Percentiles rank a stretch among this genome's conserved stretches.
phyloP scores from a whole-genome alignment of 2,888 invertebrate genomes.

The Hirtodrosophila alboralis region DNA sequence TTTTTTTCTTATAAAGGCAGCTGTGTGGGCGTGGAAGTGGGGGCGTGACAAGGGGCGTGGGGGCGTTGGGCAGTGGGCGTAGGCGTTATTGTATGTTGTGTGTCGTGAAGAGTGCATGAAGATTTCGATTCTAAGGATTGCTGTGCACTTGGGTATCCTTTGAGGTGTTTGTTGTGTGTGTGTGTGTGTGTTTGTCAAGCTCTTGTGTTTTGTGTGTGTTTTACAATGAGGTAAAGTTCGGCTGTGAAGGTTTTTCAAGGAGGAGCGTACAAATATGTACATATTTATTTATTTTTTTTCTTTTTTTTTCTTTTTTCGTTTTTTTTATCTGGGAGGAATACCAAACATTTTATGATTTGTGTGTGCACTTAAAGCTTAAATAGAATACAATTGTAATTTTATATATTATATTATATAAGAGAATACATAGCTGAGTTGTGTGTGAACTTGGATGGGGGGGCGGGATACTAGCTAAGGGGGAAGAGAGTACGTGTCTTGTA shows the following conservation, averaged over 20 bases:
- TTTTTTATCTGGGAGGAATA: slow-evolving; percentile 1
- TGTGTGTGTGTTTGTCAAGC: slow-evolving; percentile 55
- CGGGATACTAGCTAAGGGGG: slow-evolving; percentile 24
- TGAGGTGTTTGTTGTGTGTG: slow-evolving; percentile 40
- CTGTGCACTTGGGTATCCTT: slow-evolving; percentile 72
- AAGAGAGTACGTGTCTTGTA: slow-evolving; percentile 7
- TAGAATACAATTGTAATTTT: slow-evolving; percentile 38
- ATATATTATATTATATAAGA: too few relatives aligned
- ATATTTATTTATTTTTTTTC: slow-evolving; percentile 25
- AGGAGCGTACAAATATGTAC: slow-evolving; percentile 66
- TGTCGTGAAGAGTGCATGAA: slow-evolving; percentile 50
- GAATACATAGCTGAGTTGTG: slow-evolving; percentile 24
- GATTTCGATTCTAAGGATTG: slow-evolving; percentile 55
- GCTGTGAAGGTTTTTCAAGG: slow-evolving; percentile 70
- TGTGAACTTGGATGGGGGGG: slow-evolving; percentile 26
- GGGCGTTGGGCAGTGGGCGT: slow-evolving; percentile 16
- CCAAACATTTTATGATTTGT: slow-evolving; percentile 24
- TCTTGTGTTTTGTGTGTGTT: slow-evolving; percentile 55
- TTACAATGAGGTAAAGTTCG: slow-evolving; percentile 79
- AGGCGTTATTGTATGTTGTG: slow-evolving; percentile 36
- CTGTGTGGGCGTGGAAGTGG: slow-evolving; percentile 40
- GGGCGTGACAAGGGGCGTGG: slow-evolving; percentile 20
- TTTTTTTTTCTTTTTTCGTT: slow-evolving; percentile 18
- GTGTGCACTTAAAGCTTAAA: slow-evolving; percentile 60
- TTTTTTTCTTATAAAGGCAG: slow-evolving; percentile 56